phyloP scores from a whole-genome alignment of 2,888 invertebrate genomes.

The Diplazon laetatorius region DNA sequence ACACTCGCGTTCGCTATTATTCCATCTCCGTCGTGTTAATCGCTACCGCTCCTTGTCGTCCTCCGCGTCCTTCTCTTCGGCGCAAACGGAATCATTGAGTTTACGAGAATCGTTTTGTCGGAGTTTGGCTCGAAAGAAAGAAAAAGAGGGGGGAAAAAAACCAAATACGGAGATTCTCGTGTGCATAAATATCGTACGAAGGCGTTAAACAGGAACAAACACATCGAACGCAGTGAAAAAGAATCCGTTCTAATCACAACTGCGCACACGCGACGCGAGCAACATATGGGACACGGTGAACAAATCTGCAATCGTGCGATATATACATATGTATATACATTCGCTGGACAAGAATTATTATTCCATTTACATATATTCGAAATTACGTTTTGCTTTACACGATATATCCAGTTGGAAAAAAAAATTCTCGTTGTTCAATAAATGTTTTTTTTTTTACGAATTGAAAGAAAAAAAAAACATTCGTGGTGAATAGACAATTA shows the following conservation, averaged over 20 bases:
- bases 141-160: not conserved
- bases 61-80: no score
- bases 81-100: slow-evolving; percentile 35
- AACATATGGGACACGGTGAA: not conserved
- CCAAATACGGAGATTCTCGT: no score
- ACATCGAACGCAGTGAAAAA: not conserved
- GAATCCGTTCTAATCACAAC: slow-evolving; percentile 12
- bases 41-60: slow-evolving; percentile 21
- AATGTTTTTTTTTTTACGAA: no score
- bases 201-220: slow-evolving; percentile 40
- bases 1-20: slow-evolving; percentile 8
- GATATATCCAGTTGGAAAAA: no score
- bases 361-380: no score
- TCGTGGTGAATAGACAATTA: not conserved
- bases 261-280: slow-evolving; percentile 4
- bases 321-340: not conserved
- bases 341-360: not conserved
- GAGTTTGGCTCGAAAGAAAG: no score
- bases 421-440: no score
- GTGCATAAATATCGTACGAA: slow-evolving; percentile 9
- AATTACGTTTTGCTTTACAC: no score
- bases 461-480: not conserved
- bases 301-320: slow-evolving; percentile 18
- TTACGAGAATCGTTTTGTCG: slow-evolving; percentile 41
- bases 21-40: slow-evolving; percentile 14